Conservation (phyloP, 2,797 vertebrate genomes). For the Phrynocephalus vlangalii region DNA sequence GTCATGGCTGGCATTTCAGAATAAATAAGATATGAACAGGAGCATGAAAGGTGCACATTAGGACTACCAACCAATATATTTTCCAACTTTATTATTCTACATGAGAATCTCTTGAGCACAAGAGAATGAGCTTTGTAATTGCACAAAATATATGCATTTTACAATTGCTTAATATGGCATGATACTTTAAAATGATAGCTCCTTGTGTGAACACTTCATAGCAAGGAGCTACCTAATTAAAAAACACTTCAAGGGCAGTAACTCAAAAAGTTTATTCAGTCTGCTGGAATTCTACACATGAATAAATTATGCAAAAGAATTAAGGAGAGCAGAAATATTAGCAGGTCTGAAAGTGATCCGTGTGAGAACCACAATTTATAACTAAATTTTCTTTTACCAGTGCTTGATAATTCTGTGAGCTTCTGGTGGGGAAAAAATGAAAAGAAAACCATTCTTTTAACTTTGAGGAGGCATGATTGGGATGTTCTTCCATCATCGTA, state of each 20-base stretch:
- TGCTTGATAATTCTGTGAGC: slow-evolving; percentile 35
- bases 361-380: slow-evolving; percentile 27
- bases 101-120: slow-evolving; percentile 61
- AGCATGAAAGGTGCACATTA: slow-evolving; percentile 60
- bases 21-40: slow-evolving; percentile 69
- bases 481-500: background rate
- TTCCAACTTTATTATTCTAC: slow-evolving; percentile 62
- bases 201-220: slow-evolving; percentile 61
- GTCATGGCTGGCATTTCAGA: slow-evolving; percentile 61
- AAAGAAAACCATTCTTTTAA: background rate
- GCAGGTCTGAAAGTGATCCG: slow-evolving; percentile 42
- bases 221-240: slow-evolving; percentile 63
- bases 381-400: slow-evolving; percentile 15
- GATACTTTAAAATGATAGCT: slow-evolving; percentile 64
- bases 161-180: slow-evolving; percentile 58
- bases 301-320: slow-evolving; percentile 51
- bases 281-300: slow-evolving; percentile 24
- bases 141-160: slow-evolving; percentile 57
- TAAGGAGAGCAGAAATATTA: slow-evolving; percentile 47
- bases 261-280: slow-evolving; percentile 66
- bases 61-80: slow-evolving; percentile 52
- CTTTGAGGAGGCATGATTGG: slow-evolving; percentile 3
- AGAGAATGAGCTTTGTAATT: slow-evolving; percentile 59
- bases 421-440: slow-evolving; percentile 3
- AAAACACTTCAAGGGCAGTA: slow-evolving; percentile 56